Evolutionary conservation across 2,113 vertebrate species (phyloP).

Genomic region (Trinectes maculatus): DNA sequence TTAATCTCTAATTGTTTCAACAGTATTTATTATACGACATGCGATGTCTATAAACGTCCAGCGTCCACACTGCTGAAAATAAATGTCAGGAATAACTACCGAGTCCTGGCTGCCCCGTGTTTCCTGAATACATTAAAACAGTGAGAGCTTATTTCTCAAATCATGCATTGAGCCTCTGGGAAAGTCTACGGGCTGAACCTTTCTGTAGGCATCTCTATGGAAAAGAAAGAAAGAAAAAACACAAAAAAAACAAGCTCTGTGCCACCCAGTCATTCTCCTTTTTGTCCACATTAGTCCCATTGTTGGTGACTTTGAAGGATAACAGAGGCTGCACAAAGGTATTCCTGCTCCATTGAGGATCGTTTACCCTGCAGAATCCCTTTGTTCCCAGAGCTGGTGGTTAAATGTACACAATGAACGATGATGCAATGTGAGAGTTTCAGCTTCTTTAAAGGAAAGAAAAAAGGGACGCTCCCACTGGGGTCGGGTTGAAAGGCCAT

Average conservation of each 20-base stretch:
- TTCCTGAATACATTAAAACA: too few species aligned
- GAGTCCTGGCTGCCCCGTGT: background rate
- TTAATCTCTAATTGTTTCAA: constrained; percentile 5
- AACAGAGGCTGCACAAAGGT: constrained; percentile 59
- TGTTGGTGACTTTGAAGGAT: constrained; percentile 73
- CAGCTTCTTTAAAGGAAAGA: constrained; percentile 23
- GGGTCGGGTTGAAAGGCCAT: constrained; percentile 42
- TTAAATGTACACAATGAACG: constrained; percentile 59
- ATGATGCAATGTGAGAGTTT: constrained; percentile 65
- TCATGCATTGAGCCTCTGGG: background rate
- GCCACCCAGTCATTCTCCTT: constrained; percentile 42
- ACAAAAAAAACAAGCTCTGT: too few species aligned
- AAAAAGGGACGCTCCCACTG: constrained; percentile 46
- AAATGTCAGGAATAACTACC: constrained; percentile 13
- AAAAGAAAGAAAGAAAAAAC: constrained; percentile 55
- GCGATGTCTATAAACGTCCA: background rate
- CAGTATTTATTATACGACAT: constrained; percentile 22
- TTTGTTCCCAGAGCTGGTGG: constrained; percentile 67
- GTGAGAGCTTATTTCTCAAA: background rate
- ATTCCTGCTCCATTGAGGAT: constrained; percentile 61
- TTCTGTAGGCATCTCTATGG: constrained; percentile 4
- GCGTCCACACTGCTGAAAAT: constrained; percentile 14
- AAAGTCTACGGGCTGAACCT: constrained; percentile 40
- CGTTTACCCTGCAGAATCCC: constrained; percentile 53
- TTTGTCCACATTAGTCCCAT: constrained; percentile 65